phyloP scores from a whole-genome alignment of 1,140 invertebrate genomes.

The Venturia canescens region DNA sequence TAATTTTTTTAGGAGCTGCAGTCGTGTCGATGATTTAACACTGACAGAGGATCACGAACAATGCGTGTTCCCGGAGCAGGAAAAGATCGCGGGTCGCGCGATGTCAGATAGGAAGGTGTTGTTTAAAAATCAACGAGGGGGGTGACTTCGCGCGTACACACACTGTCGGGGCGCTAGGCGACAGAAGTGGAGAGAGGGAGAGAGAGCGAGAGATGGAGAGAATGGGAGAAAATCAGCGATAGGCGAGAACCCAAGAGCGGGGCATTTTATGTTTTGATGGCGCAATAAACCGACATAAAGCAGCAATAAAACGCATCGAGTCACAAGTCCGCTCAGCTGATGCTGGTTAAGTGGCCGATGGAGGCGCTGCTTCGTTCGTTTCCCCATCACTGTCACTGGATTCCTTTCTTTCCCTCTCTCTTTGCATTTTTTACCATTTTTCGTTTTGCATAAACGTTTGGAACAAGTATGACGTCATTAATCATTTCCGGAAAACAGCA shows the following conservation, averaged over 20 bases:
- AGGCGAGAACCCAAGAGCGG: conserved; percentile 45
- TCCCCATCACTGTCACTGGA: conserved; percentile 46
- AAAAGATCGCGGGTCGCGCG: not conserved
- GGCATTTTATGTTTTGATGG: conserved; percentile 78
- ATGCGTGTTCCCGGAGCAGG: not conserved
- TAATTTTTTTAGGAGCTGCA: not conserved
- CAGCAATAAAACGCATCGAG: conserved; percentile 77
- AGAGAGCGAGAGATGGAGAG: not conserved
- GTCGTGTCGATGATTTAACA: not conserved
- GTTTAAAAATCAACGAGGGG: conserved; percentile 68
- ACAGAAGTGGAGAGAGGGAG: not conserved
- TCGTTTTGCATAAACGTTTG: conserved; percentile 4
- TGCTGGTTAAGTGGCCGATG: conserved; percentile 64
- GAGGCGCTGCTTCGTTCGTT: conserved; percentile 34
- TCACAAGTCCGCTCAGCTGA: conserved; percentile 75
- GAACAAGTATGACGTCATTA: not conserved
- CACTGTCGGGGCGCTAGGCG: conserved; percentile 44
- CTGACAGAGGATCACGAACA: not conserved
- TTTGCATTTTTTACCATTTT: conserved; percentile 29
- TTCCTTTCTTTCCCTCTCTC: conserved; percentile 48
- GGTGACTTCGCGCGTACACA: conserved; percentile 70
- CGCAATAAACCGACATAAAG: conserved; percentile 77
- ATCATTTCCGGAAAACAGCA: not conserved
- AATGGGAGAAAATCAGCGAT: not conserved
- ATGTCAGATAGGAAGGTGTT: conserved; percentile 19